Evolutionary conservation across 1,140 invertebrate genomes (phyloP), one percentile per base, ranked within the genome.

Genomic region (Alviniconcha marisindica): DNA sequence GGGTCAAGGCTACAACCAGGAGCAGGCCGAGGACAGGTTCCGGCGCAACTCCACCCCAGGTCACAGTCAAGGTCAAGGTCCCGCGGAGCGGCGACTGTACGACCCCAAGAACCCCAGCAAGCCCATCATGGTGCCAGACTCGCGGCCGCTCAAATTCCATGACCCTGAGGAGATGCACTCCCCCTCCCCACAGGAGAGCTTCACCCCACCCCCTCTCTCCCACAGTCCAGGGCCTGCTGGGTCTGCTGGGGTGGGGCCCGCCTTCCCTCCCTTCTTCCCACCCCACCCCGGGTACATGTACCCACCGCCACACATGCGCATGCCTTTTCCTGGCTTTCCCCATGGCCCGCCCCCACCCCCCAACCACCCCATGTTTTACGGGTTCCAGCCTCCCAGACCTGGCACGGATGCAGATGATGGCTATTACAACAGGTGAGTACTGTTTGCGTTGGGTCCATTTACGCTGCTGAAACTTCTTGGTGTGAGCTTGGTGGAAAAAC

Each of bases 101-200:
- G 95, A 96, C 92, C 95, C 95, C 3, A 95, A 95, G 85, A 96
- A 96, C 93, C 96, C 96, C 1, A 94, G 94, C 85, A 96, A 95
- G 91, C 95, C 95, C 28, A 96, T 96, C 83, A 93, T 96, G 85
- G 94, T 96, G 28, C 76, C 85, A 31, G 81, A 85, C 42, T 82
- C 85, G 0, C 79, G 81, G 10, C 83, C 86, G 33, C 56, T 71
- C 74, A 85, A 77, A 80, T 87, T 80, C 38, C 82, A 80, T 71
- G 86, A 83, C 33, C 80, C 74, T 24, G 84, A 86, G 7, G 84
- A 83, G 42, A 77, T 79, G 36, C 79, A 76, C 24, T 71, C 82
- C 31, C 76, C 81, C 33, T 84, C 82, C 18, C 83, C 82, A 28
- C 51, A 51, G 63, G 24, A 66, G 33, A 21, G 28, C 77, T 77